Evolutionary conservation across 2,113 vertebrate genomes (phyloP), one percentile per base, ranked within the genome.

Genomic region (Vicugna pacos): DNA sequence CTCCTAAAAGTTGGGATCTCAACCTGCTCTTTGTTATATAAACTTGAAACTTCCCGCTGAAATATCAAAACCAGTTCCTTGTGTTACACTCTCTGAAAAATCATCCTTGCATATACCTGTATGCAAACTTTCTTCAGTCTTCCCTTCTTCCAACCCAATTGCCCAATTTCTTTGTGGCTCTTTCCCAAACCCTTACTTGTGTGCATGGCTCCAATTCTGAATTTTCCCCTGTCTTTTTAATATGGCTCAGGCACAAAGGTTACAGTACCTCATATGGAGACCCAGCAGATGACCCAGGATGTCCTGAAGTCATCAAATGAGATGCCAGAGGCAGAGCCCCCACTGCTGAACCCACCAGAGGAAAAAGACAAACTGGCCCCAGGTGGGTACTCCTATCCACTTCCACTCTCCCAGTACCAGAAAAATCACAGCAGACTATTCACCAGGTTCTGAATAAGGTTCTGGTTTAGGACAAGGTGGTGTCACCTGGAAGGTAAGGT

Each of bases 31-130:
- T 56, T 70, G 69, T 77, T 62, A 82, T 3, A 22, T 79, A 93
- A 80, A 26, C 16, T 42, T 28, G 62, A 77, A 50, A 83, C 2
- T 65, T 75, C 56, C 80, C 35, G 30, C 52, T 87, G 48, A 64
- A 95, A 76, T 65, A 81, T 15, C 79, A 87, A 79, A 92, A 87
- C 75, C 46, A 91, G 76, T 82, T 81, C 69, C 54, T 80, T 60
- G 58, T 60, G 62, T 80, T 93, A 76, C 11, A 65, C 76, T 10
- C 48, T 50, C 67, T 70, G 38, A 79, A 81, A 94, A 92, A 72
- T 81, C 77, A 70, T 95, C 73, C 64, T 20, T 73, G 42, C 64
- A 65, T 62, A 70, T 13, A 83, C 17, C 24, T 30, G 22, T 48
- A 72, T 11, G 8, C 82, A 67, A 38, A 58, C 42, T 54, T 76